Base-by-base conservation (phyloP, 2,888 invertebrate species). In the Drosophila planitibia region DNA sequence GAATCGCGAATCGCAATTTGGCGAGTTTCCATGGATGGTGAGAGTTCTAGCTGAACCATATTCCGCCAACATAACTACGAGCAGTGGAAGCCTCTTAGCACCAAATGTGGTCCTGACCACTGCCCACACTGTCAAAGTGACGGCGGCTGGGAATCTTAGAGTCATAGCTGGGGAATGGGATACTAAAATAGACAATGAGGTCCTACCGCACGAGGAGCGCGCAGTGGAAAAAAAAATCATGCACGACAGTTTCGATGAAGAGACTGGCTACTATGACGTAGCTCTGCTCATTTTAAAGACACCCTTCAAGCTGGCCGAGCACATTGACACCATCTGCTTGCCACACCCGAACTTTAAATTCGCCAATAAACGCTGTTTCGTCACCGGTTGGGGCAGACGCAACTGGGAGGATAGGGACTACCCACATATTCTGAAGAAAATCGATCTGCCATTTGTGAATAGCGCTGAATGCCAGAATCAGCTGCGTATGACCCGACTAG, bases 401-500 rank as follows among this genome's bases (percentile, higher is more conserved):
- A 37, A 19, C 7, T 37, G 37, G 37, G 1, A 7, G 2, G 37
- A 37, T 37, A 3, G 2, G 3, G 2, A 3, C 16, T 37, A 37
- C 19, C 37, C 37, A 37, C 19, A 37, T 37, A 37, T 37, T 37
- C 37, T 37, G 2, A 37, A 37, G 37, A 19, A 37, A 37, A 0
- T 37, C 7, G 37, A 37, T 19, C 0, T 97, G 2, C 96, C 96
- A 0, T 93, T 97, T 0, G 95, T 97, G 0, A 94, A 94, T 0
- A 94, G 92, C 7, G 64, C 62, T 3, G 71, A 71, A 0, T 95
- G 95, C 66, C 93, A 94, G 62, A 22, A 70, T 0, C 78, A 89
- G 4, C 93, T 97, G 1, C 94, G 95, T 0, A 1, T 12, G 3
- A 9, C 16, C 9, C 9, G 19, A 30, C 19, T 93, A 92, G 41